Percentiles rank a stretch among this genome's conserved stretches.
Conservation (phyloP, 1,140 invertebrate species). For the Pseudoatta argentina region DNA sequence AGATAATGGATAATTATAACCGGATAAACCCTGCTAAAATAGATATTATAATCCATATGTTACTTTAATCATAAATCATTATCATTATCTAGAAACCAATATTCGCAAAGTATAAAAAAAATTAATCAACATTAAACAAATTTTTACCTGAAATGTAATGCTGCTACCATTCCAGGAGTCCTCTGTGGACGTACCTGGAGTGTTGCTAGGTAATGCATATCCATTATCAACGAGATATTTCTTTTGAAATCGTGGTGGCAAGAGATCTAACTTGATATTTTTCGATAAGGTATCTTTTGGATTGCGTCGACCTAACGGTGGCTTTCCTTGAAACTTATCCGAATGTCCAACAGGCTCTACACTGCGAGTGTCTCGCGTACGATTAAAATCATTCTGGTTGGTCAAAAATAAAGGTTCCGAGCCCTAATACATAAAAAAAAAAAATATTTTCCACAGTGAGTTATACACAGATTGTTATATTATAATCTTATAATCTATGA, state of each 20-base stretch:
- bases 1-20: conserved; percentile 73
- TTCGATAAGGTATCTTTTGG: conserved; percentile 82
- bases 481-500: conserved; percentile 35
- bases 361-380: conserved; percentile 87
- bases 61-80: neutral
- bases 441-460: conserved; percentile 29
- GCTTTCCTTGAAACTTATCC: conserved; percentile 87
- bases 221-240: conserved; percentile 87
- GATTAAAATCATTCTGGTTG: conserved; percentile 82
- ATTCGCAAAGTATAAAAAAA: neutral
- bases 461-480: neutral
- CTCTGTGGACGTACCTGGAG: conserved; percentile 80
- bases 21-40: conserved; percentile 76
- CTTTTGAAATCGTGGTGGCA: conserved; percentile 87
- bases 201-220: conserved; percentile 76
- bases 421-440: conserved; percentile 77
- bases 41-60: neutral
- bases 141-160: conserved; percentile 84
- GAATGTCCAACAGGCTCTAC: conserved; percentile 85
- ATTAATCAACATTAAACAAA: neutral
- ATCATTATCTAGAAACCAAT: neutral
- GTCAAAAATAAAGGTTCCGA: conserved; percentile 86
- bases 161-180: conserved; percentile 86
- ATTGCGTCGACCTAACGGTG: conserved; percentile 86
- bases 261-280: conserved; percentile 84